phyloP scores from a whole-genome alignment of 1,140 invertebrate genomes.

The Prorops nasuta region DNA sequence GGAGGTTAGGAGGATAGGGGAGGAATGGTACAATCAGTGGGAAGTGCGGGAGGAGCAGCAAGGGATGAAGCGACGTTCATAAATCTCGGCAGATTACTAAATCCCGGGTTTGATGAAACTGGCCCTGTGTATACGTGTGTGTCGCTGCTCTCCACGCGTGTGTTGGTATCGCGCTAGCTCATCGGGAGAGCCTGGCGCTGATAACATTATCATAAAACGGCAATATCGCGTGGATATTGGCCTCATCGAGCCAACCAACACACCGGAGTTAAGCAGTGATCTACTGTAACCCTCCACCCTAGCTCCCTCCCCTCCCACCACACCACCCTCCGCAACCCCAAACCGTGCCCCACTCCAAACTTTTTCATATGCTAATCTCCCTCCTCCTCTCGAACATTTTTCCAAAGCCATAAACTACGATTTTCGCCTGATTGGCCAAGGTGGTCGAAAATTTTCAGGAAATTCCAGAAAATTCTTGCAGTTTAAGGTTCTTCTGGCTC shows the following conservation, averaged over 20 bases:
- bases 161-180: slow-evolving; percentile 46
- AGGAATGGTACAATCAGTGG: slow-evolving; percentile 43
- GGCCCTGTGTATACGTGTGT: slow-evolving; percentile 21
- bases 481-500: too few relatives aligned
- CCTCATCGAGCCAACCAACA: slow-evolving; percentile 21
- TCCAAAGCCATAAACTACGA: too few relatives aligned
- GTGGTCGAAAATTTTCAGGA: too few relatives aligned
- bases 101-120: slow-evolving; percentile 56
- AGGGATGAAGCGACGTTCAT: slow-evolving; percentile 53
- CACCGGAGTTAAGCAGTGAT: slow-evolving; percentile 29
- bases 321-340: too few relatives aligned
- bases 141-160: slow-evolving; percentile 12
- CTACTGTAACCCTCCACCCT: slow-evolving; percentile 13
- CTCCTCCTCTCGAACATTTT: too few relatives aligned
- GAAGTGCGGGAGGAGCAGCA: slow-evolving; percentile 18
- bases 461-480: too few relatives aligned
- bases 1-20: slow-evolving; percentile 21
- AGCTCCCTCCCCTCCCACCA: slow-evolving; percentile 13
- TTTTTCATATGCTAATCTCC: slow-evolving; percentile 52
- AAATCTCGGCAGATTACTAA: slow-evolving; percentile 58
- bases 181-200: slow-evolving; percentile 47
- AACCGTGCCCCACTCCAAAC: too few relatives aligned
- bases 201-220: slow-evolving; percentile 59
- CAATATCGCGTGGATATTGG: slow-evolving; percentile 50
- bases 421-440: too few relatives aligned